Percentiles rank a stretch among this genome's conserved stretches.
These are phyloP conservation scores for Caenorhabditis drosophilae DNA, from an alignment of 2,888 invertebrate species.

Conservation along the genomic window DNA sequence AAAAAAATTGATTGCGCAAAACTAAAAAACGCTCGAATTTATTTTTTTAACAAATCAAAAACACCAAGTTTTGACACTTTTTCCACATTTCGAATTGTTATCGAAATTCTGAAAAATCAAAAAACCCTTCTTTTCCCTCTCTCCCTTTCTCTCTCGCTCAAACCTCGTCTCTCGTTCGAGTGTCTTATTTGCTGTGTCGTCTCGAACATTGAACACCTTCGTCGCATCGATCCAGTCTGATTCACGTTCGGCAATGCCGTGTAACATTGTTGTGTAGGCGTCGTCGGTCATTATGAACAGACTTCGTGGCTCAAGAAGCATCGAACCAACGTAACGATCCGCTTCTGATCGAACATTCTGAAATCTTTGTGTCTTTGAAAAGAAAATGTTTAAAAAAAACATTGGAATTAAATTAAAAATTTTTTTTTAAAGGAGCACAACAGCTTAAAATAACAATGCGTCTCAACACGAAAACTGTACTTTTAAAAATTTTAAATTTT, in stretches of 20 bases:
- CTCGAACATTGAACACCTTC: constrained; percentile 38
- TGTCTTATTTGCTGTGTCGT: constrained; percentile 20
- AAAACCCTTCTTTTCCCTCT: background rate
- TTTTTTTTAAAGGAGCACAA: constrained; percentile 1
- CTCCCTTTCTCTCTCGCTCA: background rate
- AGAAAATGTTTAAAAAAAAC: constrained; percentile 11
- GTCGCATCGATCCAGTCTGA: constrained; percentile 42
- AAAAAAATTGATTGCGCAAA: background rate
- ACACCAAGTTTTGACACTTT: constrained; percentile 35
- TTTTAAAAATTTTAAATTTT: no score
- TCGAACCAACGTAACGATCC: constrained; percentile 54
- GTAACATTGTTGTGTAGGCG: constrained; percentile 79
- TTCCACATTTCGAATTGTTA: constrained; percentile 44
- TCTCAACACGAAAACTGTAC: no score
- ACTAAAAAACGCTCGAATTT: constrained; percentile 2
- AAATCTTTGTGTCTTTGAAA: no score
- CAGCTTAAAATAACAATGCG: no score
- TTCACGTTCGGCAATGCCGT: constrained; percentile 59
- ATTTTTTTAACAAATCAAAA: constrained; percentile 19
- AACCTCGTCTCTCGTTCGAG: constrained; percentile 37
- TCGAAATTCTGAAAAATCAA: constrained; percentile 24
- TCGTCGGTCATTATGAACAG: constrained; percentile 83
- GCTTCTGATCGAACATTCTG: constrained; percentile 20
- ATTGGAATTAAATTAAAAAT: background rate
- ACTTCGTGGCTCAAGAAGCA: constrained; percentile 86